phyloP scores from a whole-genome alignment of 2,888 invertebrate genomes.

The Tenthredo scrophulariae region DNA sequence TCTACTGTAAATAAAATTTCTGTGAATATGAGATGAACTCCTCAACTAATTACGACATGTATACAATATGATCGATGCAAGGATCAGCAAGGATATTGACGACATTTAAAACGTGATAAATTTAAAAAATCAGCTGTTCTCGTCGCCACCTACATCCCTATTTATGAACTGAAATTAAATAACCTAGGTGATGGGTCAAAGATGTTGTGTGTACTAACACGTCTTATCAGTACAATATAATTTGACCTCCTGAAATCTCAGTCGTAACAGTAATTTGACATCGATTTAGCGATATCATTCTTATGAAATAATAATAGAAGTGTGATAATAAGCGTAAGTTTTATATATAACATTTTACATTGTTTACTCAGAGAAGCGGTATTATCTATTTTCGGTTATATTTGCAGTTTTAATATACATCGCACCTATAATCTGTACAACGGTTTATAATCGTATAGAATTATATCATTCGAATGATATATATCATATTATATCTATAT shows the following conservation, averaged over 20 bases:
- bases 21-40: not conserved
- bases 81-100: not conserved
- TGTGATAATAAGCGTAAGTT: not conserved
- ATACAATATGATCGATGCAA: too few species aligned
- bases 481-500: not conserved
- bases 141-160: conserved; percentile 16
- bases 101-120: not conserved
- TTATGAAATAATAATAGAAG: not conserved
- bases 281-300: not conserved
- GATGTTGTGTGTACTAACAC: not conserved
- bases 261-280: not conserved
- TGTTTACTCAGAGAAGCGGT: not conserved
- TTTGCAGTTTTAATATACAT: not conserved
- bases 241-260: conserved; percentile 40
- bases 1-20: not conserved
- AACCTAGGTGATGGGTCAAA: not conserved
- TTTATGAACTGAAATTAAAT: conserved; percentile 29
- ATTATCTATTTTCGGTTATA: not conserved
- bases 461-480: not conserved
- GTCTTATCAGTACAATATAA: conserved; percentile 5
- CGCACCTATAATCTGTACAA: not conserved
- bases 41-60: not conserved
- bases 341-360: not conserved
- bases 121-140: conserved; percentile 31
- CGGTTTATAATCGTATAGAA: not conserved